Evolutionary conservation across 2,888 invertebrate genomes (phyloP).

Genomic region (Dasypogon diadema): DNA sequence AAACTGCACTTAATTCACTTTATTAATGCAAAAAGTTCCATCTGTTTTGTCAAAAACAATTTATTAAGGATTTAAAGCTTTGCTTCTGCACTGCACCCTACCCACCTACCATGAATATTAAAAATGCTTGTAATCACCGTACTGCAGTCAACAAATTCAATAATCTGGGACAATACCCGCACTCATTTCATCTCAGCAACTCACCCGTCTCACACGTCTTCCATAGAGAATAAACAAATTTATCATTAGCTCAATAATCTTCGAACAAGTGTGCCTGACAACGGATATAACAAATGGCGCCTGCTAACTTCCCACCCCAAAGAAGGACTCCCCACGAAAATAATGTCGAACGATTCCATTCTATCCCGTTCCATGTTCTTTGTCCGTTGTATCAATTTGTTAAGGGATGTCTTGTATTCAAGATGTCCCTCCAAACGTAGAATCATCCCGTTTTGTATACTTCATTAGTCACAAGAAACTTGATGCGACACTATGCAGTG

Average conservation of each 20-base stretch:
- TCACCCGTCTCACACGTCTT: neutral
- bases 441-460: neutral
- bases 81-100: too few species aligned
- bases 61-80: too few species aligned
- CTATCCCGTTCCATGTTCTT: neutral
- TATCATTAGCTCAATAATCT: constrained; percentile 35
- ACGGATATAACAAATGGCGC: constrained; percentile 10
- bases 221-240: constrained; percentile 9
- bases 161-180: too few species aligned
- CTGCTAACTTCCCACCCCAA: neutral
- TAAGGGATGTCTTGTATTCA: neutral
- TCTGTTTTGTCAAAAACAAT: too few species aligned
- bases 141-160: too few species aligned
- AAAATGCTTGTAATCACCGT: too few species aligned
- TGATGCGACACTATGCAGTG: constrained; percentile 22
- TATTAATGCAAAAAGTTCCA: too few species aligned
- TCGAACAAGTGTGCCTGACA: constrained; percentile 20
- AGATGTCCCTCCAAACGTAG: neutral
- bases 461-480: constrained; percentile 34
- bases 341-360: neutral
- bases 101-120: too few species aligned
- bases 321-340: neutral
- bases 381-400: constrained; percentile 17
- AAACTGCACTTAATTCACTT: too few species aligned
- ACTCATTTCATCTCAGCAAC: too few species aligned